phyloP scores from a whole-genome alignment of 2,113 vertebrate genomes.

The Cygnus buccinator region DNA sequence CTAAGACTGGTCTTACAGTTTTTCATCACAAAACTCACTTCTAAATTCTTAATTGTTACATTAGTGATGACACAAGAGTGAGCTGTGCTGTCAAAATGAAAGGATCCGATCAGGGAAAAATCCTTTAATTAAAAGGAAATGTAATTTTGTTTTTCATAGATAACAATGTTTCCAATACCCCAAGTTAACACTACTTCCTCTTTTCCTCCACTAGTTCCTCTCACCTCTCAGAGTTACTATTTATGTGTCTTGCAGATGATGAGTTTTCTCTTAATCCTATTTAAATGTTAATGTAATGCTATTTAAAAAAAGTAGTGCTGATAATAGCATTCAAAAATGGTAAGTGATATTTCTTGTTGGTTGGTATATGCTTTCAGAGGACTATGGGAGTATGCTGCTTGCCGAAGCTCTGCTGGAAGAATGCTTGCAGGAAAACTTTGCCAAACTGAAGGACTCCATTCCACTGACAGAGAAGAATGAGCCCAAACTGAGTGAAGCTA shows the following conservation, averaged over 20 bases:
- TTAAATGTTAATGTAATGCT: not conserved
- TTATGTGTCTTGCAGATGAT: not conserved
- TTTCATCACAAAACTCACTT: not conserved
- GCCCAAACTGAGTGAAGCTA: constrained; percentile 84
- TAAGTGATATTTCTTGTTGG: not conserved
- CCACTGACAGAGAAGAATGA: constrained; percentile 87
- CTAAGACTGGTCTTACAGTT: not conserved
- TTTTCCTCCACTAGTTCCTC: not conserved
- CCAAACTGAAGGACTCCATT: constrained; percentile 82
- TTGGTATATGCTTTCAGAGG: constrained; percentile 81
- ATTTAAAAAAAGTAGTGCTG: not conserved
- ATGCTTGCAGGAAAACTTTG: constrained; percentile 87
- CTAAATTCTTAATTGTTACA: not conserved
- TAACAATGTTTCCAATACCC: not conserved
- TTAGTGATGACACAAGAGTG: not conserved
- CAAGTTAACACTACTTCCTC: not conserved
- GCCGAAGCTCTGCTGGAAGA: constrained; percentile 91
- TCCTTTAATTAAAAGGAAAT: not conserved
- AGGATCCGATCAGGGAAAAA: not conserved
- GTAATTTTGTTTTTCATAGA: not conserved
- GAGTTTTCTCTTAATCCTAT: not conserved
- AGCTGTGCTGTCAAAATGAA: not conserved
- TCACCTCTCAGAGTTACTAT: not conserved
- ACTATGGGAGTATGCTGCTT: constrained; percentile 86
- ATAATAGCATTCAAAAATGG: too few species aligned